phyloP scores from a whole-genome alignment of 2,888 invertebrate genomes.

The Lampropteryx suffumata region DNA sequence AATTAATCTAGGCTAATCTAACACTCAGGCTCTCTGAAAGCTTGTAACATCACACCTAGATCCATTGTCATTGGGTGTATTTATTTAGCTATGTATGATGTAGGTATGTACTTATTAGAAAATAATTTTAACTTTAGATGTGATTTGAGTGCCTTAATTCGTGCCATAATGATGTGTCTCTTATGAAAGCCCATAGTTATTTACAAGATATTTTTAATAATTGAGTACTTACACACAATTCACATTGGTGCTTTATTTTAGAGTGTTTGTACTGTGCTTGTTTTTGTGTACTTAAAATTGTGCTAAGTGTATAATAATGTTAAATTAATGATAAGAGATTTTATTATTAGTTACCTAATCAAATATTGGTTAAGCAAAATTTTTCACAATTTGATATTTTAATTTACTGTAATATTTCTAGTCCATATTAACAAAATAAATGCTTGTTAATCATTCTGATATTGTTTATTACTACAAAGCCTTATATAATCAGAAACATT shows the following conservation, averaged over 20 bases:
- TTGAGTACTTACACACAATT: neutral
- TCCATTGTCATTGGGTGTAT: too few species aligned
- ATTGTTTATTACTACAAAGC: neutral
- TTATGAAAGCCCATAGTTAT: too few species aligned
- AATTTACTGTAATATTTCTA: conserved; percentile 53
- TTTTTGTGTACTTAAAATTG: conserved; percentile 61
- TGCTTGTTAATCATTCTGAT: conserved; percentile 52
- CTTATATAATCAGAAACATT: too few species aligned
- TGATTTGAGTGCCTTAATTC: conserved; percentile 12
- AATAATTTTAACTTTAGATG: too few species aligned
- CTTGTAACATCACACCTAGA: too few species aligned
- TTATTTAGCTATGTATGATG: too few species aligned
- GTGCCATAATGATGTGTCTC: conserved; percentile 9
- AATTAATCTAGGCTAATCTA: too few species aligned
- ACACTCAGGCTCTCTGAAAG: too few species aligned
- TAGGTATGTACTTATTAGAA: too few species aligned
- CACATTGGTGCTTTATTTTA: conserved; percentile 16
- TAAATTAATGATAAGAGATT: conserved; percentile 44
- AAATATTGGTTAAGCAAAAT: conserved; percentile 44
- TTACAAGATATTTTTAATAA: neutral
- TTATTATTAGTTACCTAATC: conserved; percentile 46
- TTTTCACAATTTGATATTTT: neutral
- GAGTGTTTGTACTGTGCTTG: conserved; percentile 56
- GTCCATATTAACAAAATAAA: conserved; percentile 73
- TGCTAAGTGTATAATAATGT: conserved; percentile 52